A percentile compares a stretch with the other conserved stretches of the same genome.
Evolutionary conservation across 2,113 vertebrate species (phyloP).

Genomic region (Aythya baeri): DNA sequence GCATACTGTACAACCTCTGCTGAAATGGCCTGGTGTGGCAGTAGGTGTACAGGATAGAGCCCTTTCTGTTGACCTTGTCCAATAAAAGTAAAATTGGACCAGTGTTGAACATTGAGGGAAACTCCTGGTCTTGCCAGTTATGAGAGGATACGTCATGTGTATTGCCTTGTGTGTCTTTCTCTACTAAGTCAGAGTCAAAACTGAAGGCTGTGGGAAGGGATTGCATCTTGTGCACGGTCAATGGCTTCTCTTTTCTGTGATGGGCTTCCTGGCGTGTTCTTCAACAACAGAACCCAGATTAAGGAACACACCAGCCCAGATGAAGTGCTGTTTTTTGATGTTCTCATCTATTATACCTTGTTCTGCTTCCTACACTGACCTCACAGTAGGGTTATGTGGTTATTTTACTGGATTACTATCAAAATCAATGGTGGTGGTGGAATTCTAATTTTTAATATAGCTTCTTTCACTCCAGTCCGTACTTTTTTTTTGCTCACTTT

Average conservation of each 20-base stretch:
- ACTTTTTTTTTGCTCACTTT: background rate
- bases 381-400: background rate
- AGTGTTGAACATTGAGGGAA: background rate
- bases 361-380: background rate
- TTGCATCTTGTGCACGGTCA: background rate
- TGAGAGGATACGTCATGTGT: background rate
- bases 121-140: background rate
- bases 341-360: background rate
- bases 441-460: background rate
- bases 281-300: background rate
- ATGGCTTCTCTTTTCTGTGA: background rate
- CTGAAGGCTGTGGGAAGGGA: background rate
- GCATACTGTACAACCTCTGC: background rate
- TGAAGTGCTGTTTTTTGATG: background rate
- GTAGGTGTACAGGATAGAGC: background rate
- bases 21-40: background rate
- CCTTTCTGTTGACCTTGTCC: background rate
- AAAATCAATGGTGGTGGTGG: background rate
- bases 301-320: too few species aligned
- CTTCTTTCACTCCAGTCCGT: background rate
- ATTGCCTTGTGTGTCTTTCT: background rate
- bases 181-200: background rate
- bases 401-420: background rate
- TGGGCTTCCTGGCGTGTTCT: background rate
- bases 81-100: background rate